Base-by-base conservation (phyloP, 2,797 vertebrate genomes). In the Sebastes umbrosus region DNA sequence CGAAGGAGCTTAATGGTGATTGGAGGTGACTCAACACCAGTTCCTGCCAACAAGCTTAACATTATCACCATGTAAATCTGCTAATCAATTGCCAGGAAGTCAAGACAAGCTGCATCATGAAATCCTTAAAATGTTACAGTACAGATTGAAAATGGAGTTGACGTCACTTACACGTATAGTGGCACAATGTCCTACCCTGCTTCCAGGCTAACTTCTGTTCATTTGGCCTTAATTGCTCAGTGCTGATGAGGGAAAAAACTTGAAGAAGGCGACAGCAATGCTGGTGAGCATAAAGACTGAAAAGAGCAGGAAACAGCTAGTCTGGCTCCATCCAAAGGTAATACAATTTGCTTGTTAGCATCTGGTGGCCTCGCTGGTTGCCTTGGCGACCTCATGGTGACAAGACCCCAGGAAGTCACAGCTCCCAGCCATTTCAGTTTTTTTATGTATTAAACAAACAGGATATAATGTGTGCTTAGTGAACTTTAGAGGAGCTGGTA, bases 31-130 rank as follows among this genome's bases (percentile, higher is more conserved):
- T 87, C 82, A 82, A 65, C 71, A 77, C 34, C 55, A 72, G 27
- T 20, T 71, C 70, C 74, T 80, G 84, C 88, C 87, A 88, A 81
- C 60, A 68, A 81, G 74, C 78, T 86, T 83, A 80, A 87, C 65
- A 64, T 87, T 72, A 90, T 76, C 73, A 73, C 65, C 65, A 54
- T 25, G 64, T 72, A 80, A 68, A 87, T 83, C 91, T 84, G 65
- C 52, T 75, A 84, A 87, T 86, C 72, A 80, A 67, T 63, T 58
- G 58, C 77, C 16, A 8, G 69, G 50, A 84, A 73, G 43, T 63
- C 75, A 36, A 69, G 65, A 73, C 67, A 73, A 77, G 77, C 75
- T 80, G 65, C 25, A 52, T 67, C 34, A 25, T 5, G 25, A 39
- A n/a, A n/a, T 60, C 75, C 73, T 73, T 75, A 55, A 74, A 82